Conservation (phyloP, 2,113 vertebrate species). For the Tympanuchus pallidicinctus region DNA sequence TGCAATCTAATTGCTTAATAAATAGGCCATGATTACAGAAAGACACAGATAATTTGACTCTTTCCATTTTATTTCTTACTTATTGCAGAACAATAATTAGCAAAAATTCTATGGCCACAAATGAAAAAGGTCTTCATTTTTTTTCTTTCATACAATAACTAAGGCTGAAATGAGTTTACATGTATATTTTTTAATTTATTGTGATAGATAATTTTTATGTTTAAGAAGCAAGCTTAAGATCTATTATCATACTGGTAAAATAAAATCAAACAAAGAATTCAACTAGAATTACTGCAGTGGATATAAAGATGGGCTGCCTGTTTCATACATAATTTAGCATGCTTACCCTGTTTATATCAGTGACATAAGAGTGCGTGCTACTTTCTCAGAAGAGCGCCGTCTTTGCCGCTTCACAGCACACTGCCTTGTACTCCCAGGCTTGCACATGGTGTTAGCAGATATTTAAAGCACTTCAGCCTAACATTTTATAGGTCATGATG, state of each 20-base stretch:
- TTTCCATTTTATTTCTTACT: not conserved
- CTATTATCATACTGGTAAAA: rapidly evolving
- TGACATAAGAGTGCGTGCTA: conserved; percentile 79
- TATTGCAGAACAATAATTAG: conserved; percentile 27
- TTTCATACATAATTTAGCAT: conserved; percentile 78
- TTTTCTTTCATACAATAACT: not conserved
- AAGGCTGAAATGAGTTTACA: not conserved
- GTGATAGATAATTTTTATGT: not conserved
- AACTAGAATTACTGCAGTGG: not conserved
- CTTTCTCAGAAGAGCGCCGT: conserved; percentile 79
- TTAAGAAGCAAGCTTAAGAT: not conserved
- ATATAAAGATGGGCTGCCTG: conserved; percentile 38
- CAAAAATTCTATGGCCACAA: not conserved
- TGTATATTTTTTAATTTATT: not conserved
- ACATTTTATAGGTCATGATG: conserved; percentile 85
- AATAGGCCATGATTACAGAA: conserved; percentile 74
- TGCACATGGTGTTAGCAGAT: conserved; percentile 79
- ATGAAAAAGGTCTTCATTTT: not conserved
- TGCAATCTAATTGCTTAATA: conserved; percentile 78
- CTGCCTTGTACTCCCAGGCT: conserved; percentile 76
- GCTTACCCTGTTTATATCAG: conserved; percentile 86
- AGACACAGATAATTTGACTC: conserved; percentile 37
- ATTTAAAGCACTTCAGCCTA: conserved; percentile 87
- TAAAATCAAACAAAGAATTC: conserved; percentile 1
- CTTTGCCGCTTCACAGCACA: conserved; percentile 83